Evolutionary conservation across 1,140 invertebrate genomes (phyloP).

Genomic region (Dendroctonus ponderosae): DNA sequence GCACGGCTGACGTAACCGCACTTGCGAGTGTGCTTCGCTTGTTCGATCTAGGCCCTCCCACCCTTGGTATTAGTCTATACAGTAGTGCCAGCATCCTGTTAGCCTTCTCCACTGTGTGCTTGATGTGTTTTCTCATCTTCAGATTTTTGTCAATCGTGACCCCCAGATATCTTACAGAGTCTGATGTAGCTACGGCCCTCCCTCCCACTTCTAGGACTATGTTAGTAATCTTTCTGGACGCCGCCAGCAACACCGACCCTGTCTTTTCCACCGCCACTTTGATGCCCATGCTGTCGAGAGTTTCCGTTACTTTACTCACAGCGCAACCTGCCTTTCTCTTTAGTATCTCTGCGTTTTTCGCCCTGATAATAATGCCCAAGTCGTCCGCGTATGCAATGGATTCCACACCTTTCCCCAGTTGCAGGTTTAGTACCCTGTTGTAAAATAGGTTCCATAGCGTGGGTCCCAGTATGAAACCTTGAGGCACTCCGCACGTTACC

Average conservation of each 20-base stretch:
- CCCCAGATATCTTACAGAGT: conserved; percentile 3
- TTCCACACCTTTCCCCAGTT: conserved; percentile 25
- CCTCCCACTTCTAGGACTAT: background rate
- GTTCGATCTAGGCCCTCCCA: background rate
- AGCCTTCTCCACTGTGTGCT: background rate
- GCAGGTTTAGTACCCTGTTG: conserved; percentile 44
- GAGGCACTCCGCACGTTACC: conserved; percentile 47
- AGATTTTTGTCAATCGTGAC: background rate
- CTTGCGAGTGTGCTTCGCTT: background rate
- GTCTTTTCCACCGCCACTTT: conserved; percentile 9
- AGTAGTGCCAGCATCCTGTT: background rate
- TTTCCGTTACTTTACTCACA: background rate
- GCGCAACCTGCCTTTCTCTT: background rate
- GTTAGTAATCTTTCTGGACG: background rate
- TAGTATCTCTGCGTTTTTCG: background rate
- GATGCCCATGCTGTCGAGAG: background rate
- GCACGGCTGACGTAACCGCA: background rate
- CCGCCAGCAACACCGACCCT: conserved; percentile 4
- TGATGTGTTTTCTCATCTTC: background rate
- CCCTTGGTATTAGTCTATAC: background rate
- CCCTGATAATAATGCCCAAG: conserved; percentile 7
- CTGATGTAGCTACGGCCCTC: background rate
- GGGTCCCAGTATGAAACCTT: conserved; percentile 52
- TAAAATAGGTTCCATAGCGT: conserved; percentile 50
- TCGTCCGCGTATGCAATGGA: conserved; percentile 16